phyloP scores from a whole-genome alignment of 2,113 vertebrate species.

The Cacatua alba region DNA sequence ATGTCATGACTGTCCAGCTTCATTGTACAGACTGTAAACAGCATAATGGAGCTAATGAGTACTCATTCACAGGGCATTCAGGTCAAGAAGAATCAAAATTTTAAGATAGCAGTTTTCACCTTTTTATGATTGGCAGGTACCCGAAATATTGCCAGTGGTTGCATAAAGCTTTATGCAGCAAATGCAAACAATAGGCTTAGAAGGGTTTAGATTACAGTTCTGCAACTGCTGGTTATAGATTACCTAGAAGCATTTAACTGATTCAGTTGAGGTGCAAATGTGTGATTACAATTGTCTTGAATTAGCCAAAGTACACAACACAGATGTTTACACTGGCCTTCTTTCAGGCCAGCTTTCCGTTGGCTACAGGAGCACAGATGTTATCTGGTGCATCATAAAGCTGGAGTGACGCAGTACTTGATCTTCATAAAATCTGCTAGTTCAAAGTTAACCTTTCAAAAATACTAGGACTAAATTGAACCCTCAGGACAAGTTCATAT shows the following conservation, averaged over 20 bases:
- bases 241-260: background rate
- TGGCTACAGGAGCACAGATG: background rate
- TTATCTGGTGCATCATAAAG: background rate
- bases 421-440: background rate
- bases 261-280: background rate
- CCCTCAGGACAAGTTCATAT: background rate
- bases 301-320: constrained; percentile 6
- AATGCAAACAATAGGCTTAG: background rate
- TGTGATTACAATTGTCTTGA: background rate
- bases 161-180: background rate
- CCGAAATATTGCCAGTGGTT: background rate
- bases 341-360: background rate
- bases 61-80: background rate
- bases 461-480: background rate
- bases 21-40: background rate
- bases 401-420: background rate
- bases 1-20: background rate
- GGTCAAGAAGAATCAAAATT: background rate
- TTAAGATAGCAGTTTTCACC: background rate
- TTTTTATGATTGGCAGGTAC: background rate
- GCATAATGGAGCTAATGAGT: background rate
- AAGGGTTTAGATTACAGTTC: background rate
- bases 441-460: background rate
- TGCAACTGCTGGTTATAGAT: background rate
- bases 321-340: background rate